Evolutionary conservation across 1,140 invertebrate genomes (phyloP).

Genomic region (Lucilia sericata): DNA sequence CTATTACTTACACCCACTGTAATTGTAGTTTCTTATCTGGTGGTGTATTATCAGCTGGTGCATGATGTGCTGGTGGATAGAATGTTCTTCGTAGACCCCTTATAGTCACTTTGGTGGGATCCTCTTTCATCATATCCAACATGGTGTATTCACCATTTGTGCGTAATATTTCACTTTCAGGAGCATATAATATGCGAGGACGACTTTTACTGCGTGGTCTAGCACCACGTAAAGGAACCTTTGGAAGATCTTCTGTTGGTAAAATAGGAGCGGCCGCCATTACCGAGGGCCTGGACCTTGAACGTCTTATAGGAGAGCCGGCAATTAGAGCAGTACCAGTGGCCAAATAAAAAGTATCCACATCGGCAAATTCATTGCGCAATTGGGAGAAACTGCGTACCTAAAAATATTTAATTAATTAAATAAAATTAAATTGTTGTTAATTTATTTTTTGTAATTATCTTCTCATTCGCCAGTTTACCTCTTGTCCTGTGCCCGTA

Average conservation of each 20-base stretch:
- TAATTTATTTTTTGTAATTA: no score
- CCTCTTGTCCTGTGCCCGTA: constrained; percentile 90
- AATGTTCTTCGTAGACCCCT: constrained; percentile 85
- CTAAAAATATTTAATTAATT: constrained; percentile 46
- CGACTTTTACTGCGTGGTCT: constrained; percentile 84
- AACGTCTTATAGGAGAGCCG: constrained; percentile 76
- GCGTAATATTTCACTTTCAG: constrained; percentile 82
- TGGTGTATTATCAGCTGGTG: constrained; percentile 83
- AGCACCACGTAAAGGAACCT: constrained; percentile 69
- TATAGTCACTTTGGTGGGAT: constrained; percentile 85
- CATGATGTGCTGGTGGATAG: constrained; percentile 86
- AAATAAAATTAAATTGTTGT: not conserved
- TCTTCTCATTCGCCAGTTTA: constrained; percentile 59
- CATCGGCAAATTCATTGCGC: constrained; percentile 89
- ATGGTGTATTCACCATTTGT: constrained; percentile 79
- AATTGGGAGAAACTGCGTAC: constrained; percentile 91
- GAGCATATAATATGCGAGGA: constrained; percentile 81
- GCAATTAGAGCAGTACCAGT: constrained; percentile 71
- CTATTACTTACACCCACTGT: constrained; percentile 86
- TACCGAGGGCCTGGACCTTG: constrained; percentile 74
- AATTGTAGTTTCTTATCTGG: constrained; percentile 89
- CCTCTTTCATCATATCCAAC: constrained; percentile 85
- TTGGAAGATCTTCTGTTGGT: constrained; percentile 70
- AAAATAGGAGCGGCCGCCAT: constrained; percentile 67
- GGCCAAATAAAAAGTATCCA: constrained; percentile 90